Percentiles rank a stretch among this genome's conserved stretches.
These are phyloP conservation scores for Cladorhizidae sp. DNA, from an alignment of 37 sponge, comb jelly and placozoan genomes.

Conservation along the genomic window DNA sequence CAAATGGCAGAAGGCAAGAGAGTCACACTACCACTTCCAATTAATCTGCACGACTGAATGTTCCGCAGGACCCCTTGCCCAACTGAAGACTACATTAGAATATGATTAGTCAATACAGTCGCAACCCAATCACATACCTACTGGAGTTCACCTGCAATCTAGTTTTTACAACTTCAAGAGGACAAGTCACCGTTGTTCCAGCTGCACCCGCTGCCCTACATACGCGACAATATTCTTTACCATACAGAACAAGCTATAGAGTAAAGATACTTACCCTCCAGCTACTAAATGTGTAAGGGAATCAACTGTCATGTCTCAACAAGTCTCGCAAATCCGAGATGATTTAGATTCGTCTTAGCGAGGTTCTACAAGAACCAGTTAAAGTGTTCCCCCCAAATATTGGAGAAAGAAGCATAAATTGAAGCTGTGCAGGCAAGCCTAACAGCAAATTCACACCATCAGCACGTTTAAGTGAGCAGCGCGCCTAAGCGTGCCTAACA, in stretches of 20 bases:
- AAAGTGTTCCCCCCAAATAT: background rate
- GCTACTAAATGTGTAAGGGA: conserved; percentile 49
- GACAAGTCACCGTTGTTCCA: conserved; percentile 83
- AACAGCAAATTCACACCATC: no score
- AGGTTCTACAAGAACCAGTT: background rate
- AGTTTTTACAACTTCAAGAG: conserved; percentile 92
- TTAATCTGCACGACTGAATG: background rate
- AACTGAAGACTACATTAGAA: conserved; percentile 22
- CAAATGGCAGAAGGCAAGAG: background rate
- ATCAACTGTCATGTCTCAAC: conserved; percentile 21
- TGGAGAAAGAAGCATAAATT: background rate
- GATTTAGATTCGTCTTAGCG: background rate
- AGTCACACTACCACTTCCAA: background rate
- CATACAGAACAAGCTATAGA: background rate
- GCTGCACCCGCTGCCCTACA: conserved; percentile 85
- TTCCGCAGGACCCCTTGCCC: conserved; percentile 30
- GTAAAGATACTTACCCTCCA: conserved; percentile 66
- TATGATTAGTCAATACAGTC: background rate
- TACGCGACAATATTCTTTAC: background rate
- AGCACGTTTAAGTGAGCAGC: no score
- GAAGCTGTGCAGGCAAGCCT: no score
- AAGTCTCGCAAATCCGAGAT: background rate
- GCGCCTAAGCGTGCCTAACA: no score
- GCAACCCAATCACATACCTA: background rate
- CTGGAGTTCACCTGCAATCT: conserved; percentile 68